phyloP scores from a whole-genome alignment of 2,888 invertebrate species.

The Protodeltote pygarga region DNA sequence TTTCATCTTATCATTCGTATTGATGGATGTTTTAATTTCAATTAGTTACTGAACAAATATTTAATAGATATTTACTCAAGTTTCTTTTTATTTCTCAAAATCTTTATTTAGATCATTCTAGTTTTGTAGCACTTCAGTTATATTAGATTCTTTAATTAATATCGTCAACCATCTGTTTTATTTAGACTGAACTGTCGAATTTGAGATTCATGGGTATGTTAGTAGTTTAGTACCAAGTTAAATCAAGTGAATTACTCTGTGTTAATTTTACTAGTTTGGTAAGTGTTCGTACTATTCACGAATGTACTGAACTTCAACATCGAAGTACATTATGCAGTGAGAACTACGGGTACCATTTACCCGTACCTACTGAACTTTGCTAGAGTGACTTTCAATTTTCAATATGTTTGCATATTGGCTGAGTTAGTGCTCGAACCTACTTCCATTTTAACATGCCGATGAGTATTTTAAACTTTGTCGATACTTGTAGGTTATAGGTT shows the following conservation, averaged over 20 bases:
- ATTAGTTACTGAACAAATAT: too few relatives aligned
- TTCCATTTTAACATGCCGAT: slow-evolving; percentile 50
- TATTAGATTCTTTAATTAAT: too few relatives aligned
- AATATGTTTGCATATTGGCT: slow-evolving; percentile 66
- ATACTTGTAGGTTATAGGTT: slow-evolving; percentile 5
- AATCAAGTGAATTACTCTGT: slow-evolving; percentile 14
- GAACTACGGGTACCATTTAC: slow-evolving; percentile 36
- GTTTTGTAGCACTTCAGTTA: too few relatives aligned
- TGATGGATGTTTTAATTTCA: too few relatives aligned
- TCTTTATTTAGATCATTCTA: too few relatives aligned
- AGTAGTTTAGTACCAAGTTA: slow-evolving; percentile 2
- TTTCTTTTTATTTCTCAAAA: too few relatives aligned
- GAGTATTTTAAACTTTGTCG: slow-evolving; percentile 40
- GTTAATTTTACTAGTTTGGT: slow-evolving; percentile 29
- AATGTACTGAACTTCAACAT: slow-evolving; percentile 32
- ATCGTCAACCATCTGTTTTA: not conserved
- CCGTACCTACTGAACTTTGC: slow-evolving; percentile 33
- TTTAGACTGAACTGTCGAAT: too few relatives aligned
- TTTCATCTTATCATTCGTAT: too few relatives aligned
- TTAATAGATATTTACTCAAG: too few relatives aligned
- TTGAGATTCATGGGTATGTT: too few relatives aligned
- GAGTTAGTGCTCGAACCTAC: slow-evolving; percentile 53
- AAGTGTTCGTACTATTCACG: slow-evolving; percentile 32
- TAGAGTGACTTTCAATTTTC: slow-evolving; percentile 66
- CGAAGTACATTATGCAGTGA: slow-evolving; percentile 18